Conservation (phyloP, 2,797 vertebrate genomes). For the Chaunax sp. region DNA sequence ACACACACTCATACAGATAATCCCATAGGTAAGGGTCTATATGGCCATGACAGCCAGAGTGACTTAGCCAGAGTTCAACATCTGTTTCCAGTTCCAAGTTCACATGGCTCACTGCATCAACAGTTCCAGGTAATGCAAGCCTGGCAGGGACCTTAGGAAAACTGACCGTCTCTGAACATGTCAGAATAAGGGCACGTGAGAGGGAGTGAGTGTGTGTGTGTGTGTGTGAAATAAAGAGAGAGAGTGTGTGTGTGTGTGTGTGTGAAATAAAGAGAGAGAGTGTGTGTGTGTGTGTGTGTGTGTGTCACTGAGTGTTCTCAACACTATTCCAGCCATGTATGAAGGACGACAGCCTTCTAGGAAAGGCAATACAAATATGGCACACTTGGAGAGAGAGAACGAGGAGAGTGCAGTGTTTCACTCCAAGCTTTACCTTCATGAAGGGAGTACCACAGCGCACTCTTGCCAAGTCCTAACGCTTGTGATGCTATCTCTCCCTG, state of each 20-base stretch:
- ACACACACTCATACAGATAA: conserved; percentile 25
- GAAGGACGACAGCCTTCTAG: conserved; percentile 69
- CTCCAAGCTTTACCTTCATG: conserved; percentile 39
- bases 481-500: conserved; percentile 40
- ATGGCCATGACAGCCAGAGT: conserved; percentile 51
- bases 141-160: conserved; percentile 73
- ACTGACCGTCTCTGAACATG: conserved; percentile 65
- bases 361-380: conserved; percentile 68
- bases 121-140: conserved; percentile 79
- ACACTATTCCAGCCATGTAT: conserved; percentile 72
- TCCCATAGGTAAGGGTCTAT: conserved; percentile 48
- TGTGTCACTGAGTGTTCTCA: conserved; percentile 61
- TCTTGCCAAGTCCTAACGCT: conserved; percentile 36
- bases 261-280: conserved; percentile 23
- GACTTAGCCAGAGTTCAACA: conserved; percentile 71
- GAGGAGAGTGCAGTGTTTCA: conserved; percentile 48
- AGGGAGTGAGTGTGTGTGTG: conserved; percentile 24
- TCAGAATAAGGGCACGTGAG: conserved; percentile 58
- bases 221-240: conserved; percentile 27
- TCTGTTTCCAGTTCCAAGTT: conserved; percentile 81
- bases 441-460: conserved; percentile 54
- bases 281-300: conserved; percentile 4
- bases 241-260: conserved; percentile 23
- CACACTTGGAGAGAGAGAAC: conserved; percentile 37
- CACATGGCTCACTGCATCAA: conserved; percentile 78